Evolutionary conservation across 2,113 vertebrate species (phyloP).

Genomic region (Rhea americana): DNA sequence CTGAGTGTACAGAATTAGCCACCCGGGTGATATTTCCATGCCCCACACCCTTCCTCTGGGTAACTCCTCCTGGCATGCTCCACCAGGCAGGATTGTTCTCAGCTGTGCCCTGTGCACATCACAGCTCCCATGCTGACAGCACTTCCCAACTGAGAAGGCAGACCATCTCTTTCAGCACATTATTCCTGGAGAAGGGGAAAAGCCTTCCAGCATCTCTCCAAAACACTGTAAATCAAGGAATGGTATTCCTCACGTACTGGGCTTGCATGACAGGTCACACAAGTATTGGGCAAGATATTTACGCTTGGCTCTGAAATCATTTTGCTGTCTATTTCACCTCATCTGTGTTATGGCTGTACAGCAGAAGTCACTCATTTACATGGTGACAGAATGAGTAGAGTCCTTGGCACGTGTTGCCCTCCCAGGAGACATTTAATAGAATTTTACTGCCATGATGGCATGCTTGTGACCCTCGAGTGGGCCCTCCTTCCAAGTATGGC

Average conservation of each 20-base stretch:
- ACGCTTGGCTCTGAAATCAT: not conserved
- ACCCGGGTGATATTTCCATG: fast-evolving
- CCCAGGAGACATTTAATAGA: not conserved
- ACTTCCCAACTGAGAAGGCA: not conserved
- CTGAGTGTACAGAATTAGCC: not conserved
- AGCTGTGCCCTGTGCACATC: not conserved
- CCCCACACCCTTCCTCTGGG: not conserved
- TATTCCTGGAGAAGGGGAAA: not conserved
- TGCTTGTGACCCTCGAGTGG: not conserved
- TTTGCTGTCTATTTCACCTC: not conserved
- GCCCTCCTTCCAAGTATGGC: not conserved
- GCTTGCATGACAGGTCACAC: not conserved
- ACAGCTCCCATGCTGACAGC: not conserved
- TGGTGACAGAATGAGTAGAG: not conserved
- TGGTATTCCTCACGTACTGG: not conserved
- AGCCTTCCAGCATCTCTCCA: not conserved
- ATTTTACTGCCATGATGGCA: not conserved
- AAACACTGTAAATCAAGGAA: not conserved
- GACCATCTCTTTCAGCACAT: not conserved
- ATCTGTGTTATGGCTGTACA: not conserved
- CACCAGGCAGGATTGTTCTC: not conserved
- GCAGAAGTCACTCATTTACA: not conserved
- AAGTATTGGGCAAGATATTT: not conserved
- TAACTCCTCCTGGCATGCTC: not conserved
- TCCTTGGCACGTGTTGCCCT: not conserved